A percentile compares a stretch with the other conserved stretches of the same genome.
phyloP scores from a whole-genome alignment of 2,888 invertebrate genomes.

The Apomyelois bistriatella region DNA sequence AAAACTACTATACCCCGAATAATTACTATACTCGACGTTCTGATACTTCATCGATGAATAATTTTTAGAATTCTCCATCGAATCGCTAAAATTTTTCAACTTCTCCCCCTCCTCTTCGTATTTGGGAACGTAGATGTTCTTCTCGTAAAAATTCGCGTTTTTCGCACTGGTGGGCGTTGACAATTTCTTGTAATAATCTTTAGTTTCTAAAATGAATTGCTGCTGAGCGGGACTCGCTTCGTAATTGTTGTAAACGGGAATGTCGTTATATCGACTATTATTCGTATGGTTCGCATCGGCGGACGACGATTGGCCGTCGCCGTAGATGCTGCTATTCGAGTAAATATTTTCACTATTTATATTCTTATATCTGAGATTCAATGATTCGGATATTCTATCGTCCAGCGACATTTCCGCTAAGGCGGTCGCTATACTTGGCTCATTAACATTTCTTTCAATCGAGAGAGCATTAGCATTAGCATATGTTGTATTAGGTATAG shows the following conservation, averaged over 20 bases:
- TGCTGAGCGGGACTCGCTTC: slow-evolving; percentile 56
- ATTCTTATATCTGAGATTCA: slow-evolving; percentile 69
- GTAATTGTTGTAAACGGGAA: slow-evolving; percentile 58
- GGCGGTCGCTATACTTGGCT: slow-evolving; percentile 34
- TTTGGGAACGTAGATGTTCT: slow-evolving; percentile 68
- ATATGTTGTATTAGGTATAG: slow-evolving; percentile 35
- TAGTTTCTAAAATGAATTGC: slow-evolving; percentile 63
- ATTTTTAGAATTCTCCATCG: slow-evolving; percentile 65
- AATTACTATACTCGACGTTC: slow-evolving; percentile 50
- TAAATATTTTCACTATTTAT: slow-evolving; percentile 58
- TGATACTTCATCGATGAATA: slow-evolving; percentile 67
- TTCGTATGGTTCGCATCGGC: slow-evolving; percentile 31
- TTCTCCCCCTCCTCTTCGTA: slow-evolving; percentile 61
- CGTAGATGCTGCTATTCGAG: slow-evolving; percentile 41
- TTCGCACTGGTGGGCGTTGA: slow-evolving; percentile 49
- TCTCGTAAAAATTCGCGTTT: slow-evolving; percentile 55
- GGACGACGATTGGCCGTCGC: slow-evolving; percentile 35
- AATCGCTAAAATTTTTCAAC: slow-evolving; percentile 60
- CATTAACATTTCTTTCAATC: slow-evolving; percentile 37
- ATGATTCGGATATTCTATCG: slow-evolving; percentile 70
- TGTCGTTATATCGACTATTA: slow-evolving; percentile 46
- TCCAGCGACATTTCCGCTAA: slow-evolving; percentile 65
- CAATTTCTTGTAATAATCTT: slow-evolving; percentile 67
- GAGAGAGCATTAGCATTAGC: slow-evolving; percentile 44
- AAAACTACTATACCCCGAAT: slow-evolving; percentile 34